Evolutionary conservation across 1,140 invertebrate genomes (phyloP).

Genomic region (Drosophila insularis): DNA sequence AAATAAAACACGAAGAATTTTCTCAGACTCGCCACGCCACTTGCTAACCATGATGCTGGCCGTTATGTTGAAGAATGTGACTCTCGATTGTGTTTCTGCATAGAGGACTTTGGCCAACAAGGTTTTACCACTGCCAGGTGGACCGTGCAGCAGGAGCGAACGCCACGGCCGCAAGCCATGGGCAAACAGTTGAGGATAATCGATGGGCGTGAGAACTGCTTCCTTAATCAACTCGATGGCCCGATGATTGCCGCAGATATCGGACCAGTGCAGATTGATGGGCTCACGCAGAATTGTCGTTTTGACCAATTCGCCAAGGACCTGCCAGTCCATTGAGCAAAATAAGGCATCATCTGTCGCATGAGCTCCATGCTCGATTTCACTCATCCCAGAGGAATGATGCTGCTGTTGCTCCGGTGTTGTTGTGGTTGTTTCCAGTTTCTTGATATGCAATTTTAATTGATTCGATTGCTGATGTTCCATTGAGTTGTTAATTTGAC

Average conservation of each 20-base stretch:
- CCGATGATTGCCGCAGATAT: constrained; percentile 89
- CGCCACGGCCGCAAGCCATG: constrained; percentile 92
- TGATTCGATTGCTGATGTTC: constrained; percentile 10
- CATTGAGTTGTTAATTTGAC: constrained; percentile 22
- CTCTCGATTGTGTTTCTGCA: constrained; percentile 88
- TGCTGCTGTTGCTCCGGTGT: background rate
- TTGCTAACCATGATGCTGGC: constrained; percentile 95
- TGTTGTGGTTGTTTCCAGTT: constrained; percentile 49
- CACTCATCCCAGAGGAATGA: constrained; percentile 31
- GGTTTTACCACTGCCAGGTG: constrained; percentile 93
- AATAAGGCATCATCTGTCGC: constrained; percentile 56
- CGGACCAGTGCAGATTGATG: constrained; percentile 84
- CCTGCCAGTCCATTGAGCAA: constrained; percentile 67
- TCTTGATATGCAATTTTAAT: constrained; percentile 52
- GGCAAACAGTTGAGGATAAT: constrained; percentile 93
- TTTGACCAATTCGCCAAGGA: constrained; percentile 66
- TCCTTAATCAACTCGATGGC: constrained; percentile 94
- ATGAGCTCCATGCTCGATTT: constrained; percentile 64
- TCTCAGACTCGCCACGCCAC: constrained; percentile 97
- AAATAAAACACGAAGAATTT: constrained; percentile 91
- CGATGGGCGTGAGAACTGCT: constrained; percentile 92
- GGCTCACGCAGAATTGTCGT: constrained; percentile 63
- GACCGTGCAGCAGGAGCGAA: constrained; percentile 92
- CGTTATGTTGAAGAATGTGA: constrained; percentile 95
- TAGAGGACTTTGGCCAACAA: constrained; percentile 94